Percentiles rank a stretch among this genome's conserved stretches.
Conservation (phyloP, 2,888 invertebrate species). For the Notodonta ziczac region DNA sequence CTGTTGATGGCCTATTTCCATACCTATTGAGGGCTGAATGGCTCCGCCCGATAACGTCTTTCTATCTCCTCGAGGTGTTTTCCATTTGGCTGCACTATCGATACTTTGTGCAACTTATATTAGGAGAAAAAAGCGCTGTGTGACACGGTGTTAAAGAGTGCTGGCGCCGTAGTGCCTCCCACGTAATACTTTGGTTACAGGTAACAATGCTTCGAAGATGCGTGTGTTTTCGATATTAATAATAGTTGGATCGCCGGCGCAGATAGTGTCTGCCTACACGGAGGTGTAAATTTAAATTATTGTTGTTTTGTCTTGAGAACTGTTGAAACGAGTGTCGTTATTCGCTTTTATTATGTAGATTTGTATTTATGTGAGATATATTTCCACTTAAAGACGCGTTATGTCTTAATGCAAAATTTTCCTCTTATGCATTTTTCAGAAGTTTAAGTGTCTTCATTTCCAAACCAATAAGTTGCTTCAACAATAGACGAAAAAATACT, state of each 20-base stretch:
- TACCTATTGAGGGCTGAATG: conserved; percentile 61
- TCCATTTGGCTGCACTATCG: conserved; percentile 33
- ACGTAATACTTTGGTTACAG: conserved; percentile 42
- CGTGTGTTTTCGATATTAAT: conserved; percentile 39
- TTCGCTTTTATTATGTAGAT: neutral
- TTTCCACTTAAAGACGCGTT: too few relatives aligned
- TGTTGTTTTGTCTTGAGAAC: conserved; percentile 21
- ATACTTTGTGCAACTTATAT: conserved; percentile 5
- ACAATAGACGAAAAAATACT: too few relatives aligned
- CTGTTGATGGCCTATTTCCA: conserved; percentile 63
- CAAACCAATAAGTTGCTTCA: too few relatives aligned
- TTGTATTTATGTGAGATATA: neutral
- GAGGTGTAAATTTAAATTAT: conserved; percentile 37
- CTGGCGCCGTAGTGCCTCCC: conserved; percentile 21
- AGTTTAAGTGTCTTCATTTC: too few relatives aligned
- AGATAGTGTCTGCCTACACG: conserved; percentile 31
- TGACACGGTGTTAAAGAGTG: conserved; percentile 17
- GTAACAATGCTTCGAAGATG: conserved; percentile 38
- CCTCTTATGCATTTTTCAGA: too few relatives aligned
- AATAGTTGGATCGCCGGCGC: conserved; percentile 35
- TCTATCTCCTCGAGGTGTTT: conserved; percentile 35
- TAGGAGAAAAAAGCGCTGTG: conserved; percentile 17
- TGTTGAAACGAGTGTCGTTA: conserved; percentile 11
- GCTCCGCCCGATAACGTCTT: conserved; percentile 42
- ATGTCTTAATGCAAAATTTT: too few relatives aligned